A percentile compares a stretch with the other conserved stretches of the same genome.
phyloP scores from a whole-genome alignment of 2,113 vertebrate genomes.

The Brachyhypopomus gauderio region DNA sequence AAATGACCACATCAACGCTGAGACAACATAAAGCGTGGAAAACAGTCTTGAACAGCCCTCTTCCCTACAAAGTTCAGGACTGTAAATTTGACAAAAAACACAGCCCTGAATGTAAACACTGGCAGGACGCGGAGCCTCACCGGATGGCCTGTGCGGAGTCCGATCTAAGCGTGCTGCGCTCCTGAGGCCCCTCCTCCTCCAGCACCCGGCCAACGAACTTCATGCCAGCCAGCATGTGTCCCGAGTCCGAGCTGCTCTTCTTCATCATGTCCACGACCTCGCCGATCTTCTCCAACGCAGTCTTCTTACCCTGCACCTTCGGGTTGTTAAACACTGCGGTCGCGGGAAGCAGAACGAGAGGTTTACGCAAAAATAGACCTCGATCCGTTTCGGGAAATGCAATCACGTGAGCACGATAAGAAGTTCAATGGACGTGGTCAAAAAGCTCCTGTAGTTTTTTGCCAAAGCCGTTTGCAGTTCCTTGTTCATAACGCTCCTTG shows the following conservation, averaged over 20 bases:
- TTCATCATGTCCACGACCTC: slow-evolving; percentile 79
- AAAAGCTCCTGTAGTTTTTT: no score
- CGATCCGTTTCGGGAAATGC: no score
- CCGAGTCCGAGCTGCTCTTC: slow-evolving; percentile 72
- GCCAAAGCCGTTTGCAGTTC: no score
- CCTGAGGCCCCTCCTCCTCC: slow-evolving; percentile 76
- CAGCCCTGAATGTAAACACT: background rate
- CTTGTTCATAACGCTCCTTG: no score
- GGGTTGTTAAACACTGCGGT: slow-evolving; percentile 72
- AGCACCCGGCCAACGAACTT: slow-evolving; percentile 75
- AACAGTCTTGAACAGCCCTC: no score
- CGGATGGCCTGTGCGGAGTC: slow-evolving; percentile 70
- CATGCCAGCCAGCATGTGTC: slow-evolving; percentile 77
- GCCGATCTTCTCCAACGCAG: slow-evolving; percentile 72
- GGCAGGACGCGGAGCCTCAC: slow-evolving; percentile 59
- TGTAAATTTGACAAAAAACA: background rate
- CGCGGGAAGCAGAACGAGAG: background rate
- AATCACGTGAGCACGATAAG: no score
- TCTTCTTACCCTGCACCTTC: slow-evolving; percentile 72
- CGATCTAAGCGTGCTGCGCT: slow-evolving; percentile 69
- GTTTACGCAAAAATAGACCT: background rate
- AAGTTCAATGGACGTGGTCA: no score
- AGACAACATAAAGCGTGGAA: no score
- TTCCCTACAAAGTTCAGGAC: no score
- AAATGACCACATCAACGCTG: no score